Evolutionary conservation across 2,113 vertebrate species (phyloP).

Genomic region (Acinonyx jubatus): DNA sequence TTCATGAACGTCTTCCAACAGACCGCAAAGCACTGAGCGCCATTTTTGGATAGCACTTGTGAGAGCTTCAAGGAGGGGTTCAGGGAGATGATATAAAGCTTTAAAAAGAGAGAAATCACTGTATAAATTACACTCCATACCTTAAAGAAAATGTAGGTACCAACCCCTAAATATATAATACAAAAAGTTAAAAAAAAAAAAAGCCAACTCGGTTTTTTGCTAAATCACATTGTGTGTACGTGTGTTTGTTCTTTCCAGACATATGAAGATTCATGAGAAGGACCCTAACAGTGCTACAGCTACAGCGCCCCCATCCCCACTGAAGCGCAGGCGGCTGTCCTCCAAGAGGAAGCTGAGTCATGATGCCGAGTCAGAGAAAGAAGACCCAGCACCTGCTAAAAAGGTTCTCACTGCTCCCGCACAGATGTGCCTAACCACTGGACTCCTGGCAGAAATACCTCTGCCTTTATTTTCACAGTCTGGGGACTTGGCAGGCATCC

Average conservation of each 20-base stretch:
- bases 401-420: conserved; percentile 85
- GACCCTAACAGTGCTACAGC: conserved; percentile 88
- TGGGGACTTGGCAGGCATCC: not conserved
- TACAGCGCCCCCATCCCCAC: conserved; percentile 90
- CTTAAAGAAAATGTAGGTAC: not conserved
- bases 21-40: not conserved
- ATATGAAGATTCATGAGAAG: conserved; percentile 99
- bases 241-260: conserved; percentile 83
- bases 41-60: not conserved
- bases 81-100: not conserved
- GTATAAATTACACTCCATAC: not conserved
- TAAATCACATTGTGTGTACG: not conserved
- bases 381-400: conserved; percentile 91
- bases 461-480: not conserved
- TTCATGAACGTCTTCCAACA: not conserved
- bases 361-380: conserved; percentile 88
- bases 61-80: not conserved
- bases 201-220: not conserved
- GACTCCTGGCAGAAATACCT: not conserved
- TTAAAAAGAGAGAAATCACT: not conserved
- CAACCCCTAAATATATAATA: not conserved
- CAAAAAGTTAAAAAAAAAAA: not conserved
- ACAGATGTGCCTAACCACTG: not conserved
- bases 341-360: conserved; percentile 92
- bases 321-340: conserved; percentile 91